Base-by-base conservation (phyloP, 35 echinoderm and acorn worm genomes). In the Lytechinus pictus region DNA sequence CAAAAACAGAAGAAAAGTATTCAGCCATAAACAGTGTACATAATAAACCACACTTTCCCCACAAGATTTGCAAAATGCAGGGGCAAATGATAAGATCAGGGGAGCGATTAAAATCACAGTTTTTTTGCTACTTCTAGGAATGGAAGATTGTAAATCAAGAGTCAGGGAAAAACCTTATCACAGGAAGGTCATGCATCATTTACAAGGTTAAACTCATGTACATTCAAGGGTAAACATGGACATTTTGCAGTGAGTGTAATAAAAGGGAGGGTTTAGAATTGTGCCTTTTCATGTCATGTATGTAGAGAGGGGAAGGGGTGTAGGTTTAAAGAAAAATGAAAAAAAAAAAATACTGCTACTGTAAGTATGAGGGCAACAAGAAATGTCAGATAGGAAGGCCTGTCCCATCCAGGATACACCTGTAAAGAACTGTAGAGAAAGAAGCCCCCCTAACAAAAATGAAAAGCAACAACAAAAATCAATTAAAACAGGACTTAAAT, bases 131-230 rank as follows among this genome's bases (percentile, higher is more conserved):
- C 66, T 79, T 79, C n/a, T 16, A 79, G 33, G 66, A 14, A 79
- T 79, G 21, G 19, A 79, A 79, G 66, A 79, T 79, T 79, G 66
- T 79, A 79, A 79, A 79, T 79, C 66, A 79, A 1, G 66, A 79
- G 66, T 79, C 21, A 6, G 21, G 66, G 8, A 58, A 58, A 79
- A 24, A n/a, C 19, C 66, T 24, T 79, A 79, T 79, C 66, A 79
- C 19, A 44, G n/a, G 66, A 19, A 79, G 66, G 66, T 79, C 66
- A 79, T 79, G 66, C 66, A 79, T 79, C 66, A 79, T 79, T 44
- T 79, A 79, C 66, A 79, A 79, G 66, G 66, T 79, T 79, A 79
- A 79, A 79, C 66, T 79, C 19, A 79, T n/a, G 66, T 79, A n/a
- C 19, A 79, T 79, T 79, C 66, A n/a, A 24, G 66, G 66, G 19